Evolutionary conservation across 2,888 invertebrate species (phyloP).

Genomic region (Drosophila merina): DNA sequence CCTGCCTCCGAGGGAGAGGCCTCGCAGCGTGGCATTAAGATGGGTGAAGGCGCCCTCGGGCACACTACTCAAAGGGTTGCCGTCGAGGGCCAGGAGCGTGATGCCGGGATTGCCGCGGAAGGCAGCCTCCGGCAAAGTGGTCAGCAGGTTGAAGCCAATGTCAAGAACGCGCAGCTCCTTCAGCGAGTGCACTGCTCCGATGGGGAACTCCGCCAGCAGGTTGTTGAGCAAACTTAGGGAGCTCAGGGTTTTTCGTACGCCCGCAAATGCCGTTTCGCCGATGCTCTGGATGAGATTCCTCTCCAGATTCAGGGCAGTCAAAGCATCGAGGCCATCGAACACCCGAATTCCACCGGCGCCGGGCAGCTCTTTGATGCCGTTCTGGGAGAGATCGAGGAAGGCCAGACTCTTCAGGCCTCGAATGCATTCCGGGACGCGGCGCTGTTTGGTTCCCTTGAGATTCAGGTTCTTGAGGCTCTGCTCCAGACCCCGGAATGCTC

Average conservation of each 20-base stretch:
- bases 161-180: slow-evolving; percentile 94
- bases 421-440: slow-evolving; percentile 91
- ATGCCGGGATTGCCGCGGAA: slow-evolving; percentile 93
- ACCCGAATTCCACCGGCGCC: slow-evolving; percentile 88
- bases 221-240: slow-evolving; percentile 95
- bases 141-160: slow-evolving; percentile 95
- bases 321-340: slow-evolving; percentile 91
- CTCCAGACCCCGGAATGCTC: slow-evolving; percentile 92
- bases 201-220: slow-evolving; percentile 93
- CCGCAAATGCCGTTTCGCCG: slow-evolving; percentile 90
- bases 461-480: slow-evolving; percentile 93
- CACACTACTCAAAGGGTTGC: slow-evolving; percentile 94
- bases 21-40: slow-evolving; percentile 92
- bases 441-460: slow-evolving; percentile 93
- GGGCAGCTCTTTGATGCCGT: slow-evolving; percentile 92
- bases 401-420: slow-evolving; percentile 91
- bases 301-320: slow-evolving; percentile 93
- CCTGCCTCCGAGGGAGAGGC: slow-evolving; percentile 93
- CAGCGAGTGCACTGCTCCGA: slow-evolving; percentile 90
- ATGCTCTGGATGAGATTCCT: slow-evolving; percentile 93
- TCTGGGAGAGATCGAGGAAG: slow-evolving; percentile 95
- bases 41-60: slow-evolving; percentile 91
- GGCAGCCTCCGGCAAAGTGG: slow-evolving; percentile 91
- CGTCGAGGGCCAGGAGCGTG: slow-evolving; percentile 94
- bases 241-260: slow-evolving; percentile 92